Evolutionary conservation across 2,113 vertebrate genomes (phyloP).

Genomic region (Thinocorus orbignyianus): DNA sequence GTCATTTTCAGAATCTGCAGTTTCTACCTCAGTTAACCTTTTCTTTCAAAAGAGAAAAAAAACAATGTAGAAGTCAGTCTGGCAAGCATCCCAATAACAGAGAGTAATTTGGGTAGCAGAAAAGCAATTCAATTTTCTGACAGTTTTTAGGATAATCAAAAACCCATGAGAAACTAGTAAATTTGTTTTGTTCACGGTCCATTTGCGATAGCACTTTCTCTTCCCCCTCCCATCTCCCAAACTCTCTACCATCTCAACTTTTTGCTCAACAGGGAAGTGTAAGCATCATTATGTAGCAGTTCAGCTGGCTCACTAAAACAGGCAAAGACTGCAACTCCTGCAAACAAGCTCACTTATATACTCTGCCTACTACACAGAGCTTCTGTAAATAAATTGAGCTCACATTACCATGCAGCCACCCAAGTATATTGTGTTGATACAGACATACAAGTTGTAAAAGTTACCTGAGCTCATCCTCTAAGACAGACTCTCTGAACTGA

Average conservation of each 20-base stretch:
- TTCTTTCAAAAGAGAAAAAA: neutral
- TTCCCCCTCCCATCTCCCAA: neutral
- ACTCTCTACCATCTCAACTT: neutral
- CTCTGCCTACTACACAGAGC: neutral
- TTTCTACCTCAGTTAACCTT: conserved; percentile 64
- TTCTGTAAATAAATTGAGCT: neutral
- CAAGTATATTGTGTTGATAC: neutral
- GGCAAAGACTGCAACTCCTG: conserved; percentile 20
- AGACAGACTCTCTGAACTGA: neutral
- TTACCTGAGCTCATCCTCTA: neutral
- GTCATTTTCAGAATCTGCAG: conserved; percentile 38
- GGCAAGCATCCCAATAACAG: conserved; percentile 38
- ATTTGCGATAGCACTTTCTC: conserved; percentile 49
- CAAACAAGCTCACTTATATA: neutral
- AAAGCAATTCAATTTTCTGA: conserved; percentile 55
- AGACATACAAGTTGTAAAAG: neutral
- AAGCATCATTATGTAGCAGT: conserved; percentile 24
- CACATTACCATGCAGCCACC: neutral
- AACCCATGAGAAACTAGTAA: conserved; percentile 52
- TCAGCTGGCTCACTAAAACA: conserved; percentile 15
- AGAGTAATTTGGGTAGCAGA: conserved; percentile 45
- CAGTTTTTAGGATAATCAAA: conserved; percentile 66
- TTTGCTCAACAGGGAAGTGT: conserved; percentile 38
- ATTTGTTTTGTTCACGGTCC: conserved; percentile 64
- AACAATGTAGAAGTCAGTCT: neutral